Evolutionary conservation across 2,888 invertebrate genomes (phyloP), one percentile per base, ranked within the genome.

Genomic region (Pristionchus exspectatus): DNA sequence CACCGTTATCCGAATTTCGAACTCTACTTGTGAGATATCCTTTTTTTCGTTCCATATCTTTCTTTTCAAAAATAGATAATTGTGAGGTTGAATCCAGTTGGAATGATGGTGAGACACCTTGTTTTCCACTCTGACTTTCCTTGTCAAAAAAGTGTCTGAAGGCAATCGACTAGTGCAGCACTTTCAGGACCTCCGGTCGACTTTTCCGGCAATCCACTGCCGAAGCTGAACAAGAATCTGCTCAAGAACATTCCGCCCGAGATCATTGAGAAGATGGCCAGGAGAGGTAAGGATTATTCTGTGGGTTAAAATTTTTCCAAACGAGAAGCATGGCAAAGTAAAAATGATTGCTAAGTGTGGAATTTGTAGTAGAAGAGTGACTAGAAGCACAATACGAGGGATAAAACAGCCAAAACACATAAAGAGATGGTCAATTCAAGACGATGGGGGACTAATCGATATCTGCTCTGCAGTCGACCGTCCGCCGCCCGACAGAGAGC

Each of bases 401-500:
- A 38, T 38, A 5, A 2, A 38, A 38, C 5, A 3, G 38, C 38
- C 38, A 5, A 38, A 3, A 38, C 38, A 5, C 38, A 38, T 38
- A 38, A 38, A 38, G 5, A 5, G 38, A 38, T 38, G 38, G 38
- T 38, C 2, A 3, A 38, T 38, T 38, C 38, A 54, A 56, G 54
- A 54, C 10, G 63, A 63, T 63, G n/a, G 63, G 38, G 27, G 50
- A 24, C 38, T 44, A 81, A 44, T 74, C 74, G 74, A 38, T 66
- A 38, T 66, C 87, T 56, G 44, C 21, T 44, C 50, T 87, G 21
- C 87, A 88, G 87, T 88, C 24, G 74, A 59, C 4, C 74, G 63
- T 21, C 87, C 87, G 12, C 87, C 87, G 0, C 30, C 72, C 9
- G 87, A 72, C 74, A 9, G 74, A 3, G 92, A 93, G 66, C 92